Evolutionary conservation across 2,113 vertebrate species (phyloP).

Genomic region (Narcine bancroftii): DNA sequence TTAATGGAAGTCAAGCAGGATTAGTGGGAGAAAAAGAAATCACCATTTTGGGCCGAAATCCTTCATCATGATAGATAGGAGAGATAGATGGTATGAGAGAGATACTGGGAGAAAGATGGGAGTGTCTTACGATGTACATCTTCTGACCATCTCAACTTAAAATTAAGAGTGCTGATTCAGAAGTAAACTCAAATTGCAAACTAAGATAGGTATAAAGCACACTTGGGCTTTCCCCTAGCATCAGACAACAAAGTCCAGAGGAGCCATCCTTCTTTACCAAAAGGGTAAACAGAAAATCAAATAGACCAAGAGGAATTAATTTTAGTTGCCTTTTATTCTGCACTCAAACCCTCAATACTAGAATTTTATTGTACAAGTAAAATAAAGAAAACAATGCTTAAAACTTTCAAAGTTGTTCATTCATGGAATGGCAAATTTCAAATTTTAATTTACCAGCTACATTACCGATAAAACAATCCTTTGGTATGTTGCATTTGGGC

Average conservation of each 20-base stretch:
- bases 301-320: background rate
- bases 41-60: too few relatives aligned
- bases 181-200: background rate
- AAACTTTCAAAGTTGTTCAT: background rate
- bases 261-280: background rate
- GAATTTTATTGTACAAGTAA: background rate
- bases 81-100: too few relatives aligned
- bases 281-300: background rate
- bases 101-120: background rate
- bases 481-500: background rate
- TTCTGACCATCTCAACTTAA: too few relatives aligned
- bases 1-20: too few relatives aligned
- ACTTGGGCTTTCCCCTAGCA: background rate
- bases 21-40: too few relatives aligned
- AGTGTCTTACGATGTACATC: too few relatives aligned
- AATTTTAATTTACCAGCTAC: background rate
- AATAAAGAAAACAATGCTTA: background rate
- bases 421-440: background rate
- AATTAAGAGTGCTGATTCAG: background rate
- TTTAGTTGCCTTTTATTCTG: background rate
- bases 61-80: too few relatives aligned
- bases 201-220: background rate
- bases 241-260: too few relatives aligned
- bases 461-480: background rate
- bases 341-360: background rate